Evolutionary conservation across 2,113 vertebrate genomes (phyloP), one percentile per base, ranked within the genome.

Genomic region (Pycnonotus jocosus): DNA sequence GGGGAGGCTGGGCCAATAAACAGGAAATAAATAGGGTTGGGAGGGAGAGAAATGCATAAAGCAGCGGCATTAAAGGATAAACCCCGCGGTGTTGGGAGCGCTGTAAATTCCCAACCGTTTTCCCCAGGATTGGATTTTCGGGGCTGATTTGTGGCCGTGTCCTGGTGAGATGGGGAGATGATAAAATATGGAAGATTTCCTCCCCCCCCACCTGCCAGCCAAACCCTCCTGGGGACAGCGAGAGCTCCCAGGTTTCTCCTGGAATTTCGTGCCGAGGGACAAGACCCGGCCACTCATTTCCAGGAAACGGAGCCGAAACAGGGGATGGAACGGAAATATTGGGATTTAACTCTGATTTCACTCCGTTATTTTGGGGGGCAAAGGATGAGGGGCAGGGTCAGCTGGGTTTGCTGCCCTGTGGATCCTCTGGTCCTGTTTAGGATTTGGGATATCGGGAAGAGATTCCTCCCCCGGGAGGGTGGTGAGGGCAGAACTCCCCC

Each of bases 321-420:
- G 28, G 38, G 2, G 9, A 14, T 0, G 33, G 17, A 3, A 25
- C 0, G 4, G 20, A 50, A 86, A 81, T 6, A 17, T 0, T 14
- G 17, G 50, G 47, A 4, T 66, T 91, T 37, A 3, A 19, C 6
- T 15, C 11, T 0, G 0, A 14, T 35, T 42, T 66, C 5, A 5
- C 27, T 7, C 7, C 0, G 0, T 31, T 7, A 42, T 16, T 38
- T 8, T 0, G 22, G 5, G n/a, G 9, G 7, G 2, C 0, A 3
- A n/a, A 4, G 70, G 16, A 7, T 3, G 22, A 24, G 35, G 10
- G 27, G 50, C 7, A 3, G 35, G 11, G 24, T 56, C 8, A 3
- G 70, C 9, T n/a, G n/a, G n/a, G 0, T 48, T 61, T 3, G 45
- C 45, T 30, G 68, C 30, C 42, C 54, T 4, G 0, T 0, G 24